phyloP scores from a whole-genome alignment of 2,113 vertebrate genomes.

The Athene cunicularia region DNA sequence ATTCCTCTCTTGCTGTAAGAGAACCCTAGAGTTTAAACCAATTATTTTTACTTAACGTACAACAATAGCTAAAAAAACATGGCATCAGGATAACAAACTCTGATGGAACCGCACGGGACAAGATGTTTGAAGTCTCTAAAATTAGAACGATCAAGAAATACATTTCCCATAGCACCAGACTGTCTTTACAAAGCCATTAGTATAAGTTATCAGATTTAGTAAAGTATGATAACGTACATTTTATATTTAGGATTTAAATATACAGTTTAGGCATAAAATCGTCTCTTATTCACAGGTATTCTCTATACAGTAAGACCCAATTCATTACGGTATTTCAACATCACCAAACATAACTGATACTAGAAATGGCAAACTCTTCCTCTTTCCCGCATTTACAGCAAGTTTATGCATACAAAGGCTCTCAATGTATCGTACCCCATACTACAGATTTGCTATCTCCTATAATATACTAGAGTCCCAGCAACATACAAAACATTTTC shows the following conservation, averaged over 20 bases:
- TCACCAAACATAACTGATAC: not conserved
- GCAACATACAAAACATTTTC: not conserved
- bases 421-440: not conserved
- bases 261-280: not conserved
- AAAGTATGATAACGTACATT: not conserved
- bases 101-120: rapidly evolving
- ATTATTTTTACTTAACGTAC: not conserved
- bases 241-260: not conserved
- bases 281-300: not conserved
- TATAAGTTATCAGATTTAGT: not conserved
- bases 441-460: not conserved
- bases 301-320: not conserved
- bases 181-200: not conserved
- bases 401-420: not conserved
- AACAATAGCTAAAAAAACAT: not conserved
- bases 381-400: not conserved
- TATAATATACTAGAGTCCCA: not conserved
- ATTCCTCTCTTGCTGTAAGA: not conserved
- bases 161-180: not conserved
- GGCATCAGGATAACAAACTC: not conserved
- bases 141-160: not conserved
- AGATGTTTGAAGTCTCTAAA: not conserved
- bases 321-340: not conserved
- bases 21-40: not conserved
- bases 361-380: not conserved